Evolutionary conservation across 2,797 vertebrate genomes (phyloP).

Genomic region (Chelonia mydas): DNA sequence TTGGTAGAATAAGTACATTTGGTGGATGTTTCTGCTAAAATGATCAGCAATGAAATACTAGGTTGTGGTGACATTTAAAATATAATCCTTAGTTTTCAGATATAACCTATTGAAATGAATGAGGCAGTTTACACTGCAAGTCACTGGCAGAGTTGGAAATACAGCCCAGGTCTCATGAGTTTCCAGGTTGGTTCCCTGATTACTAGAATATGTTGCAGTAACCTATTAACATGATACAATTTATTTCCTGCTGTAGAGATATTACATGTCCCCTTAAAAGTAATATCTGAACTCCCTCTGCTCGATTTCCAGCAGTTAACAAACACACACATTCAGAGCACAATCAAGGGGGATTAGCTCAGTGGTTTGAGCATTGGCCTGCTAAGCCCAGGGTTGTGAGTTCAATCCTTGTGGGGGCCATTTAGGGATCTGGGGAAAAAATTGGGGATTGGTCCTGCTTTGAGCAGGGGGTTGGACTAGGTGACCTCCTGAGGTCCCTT

Average conservation of each 20-base stretch:
- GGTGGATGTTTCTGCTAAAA: background rate
- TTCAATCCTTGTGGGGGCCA: too few species aligned
- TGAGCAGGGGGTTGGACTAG: too few species aligned
- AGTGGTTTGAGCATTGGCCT: too few species aligned
- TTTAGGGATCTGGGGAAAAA: too few species aligned
- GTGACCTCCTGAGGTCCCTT: too few species aligned
- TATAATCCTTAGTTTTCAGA: background rate
- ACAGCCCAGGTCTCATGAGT: background rate
- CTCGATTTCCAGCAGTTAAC: background rate
- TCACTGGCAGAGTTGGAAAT: background rate
- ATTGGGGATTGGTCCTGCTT: too few species aligned
- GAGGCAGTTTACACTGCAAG: background rate
- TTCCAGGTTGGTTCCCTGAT: background rate
- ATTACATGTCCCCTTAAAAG: background rate
- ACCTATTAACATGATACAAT: background rate
- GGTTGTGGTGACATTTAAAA: background rate
- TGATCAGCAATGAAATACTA: background rate
- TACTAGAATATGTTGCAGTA: accelerated
- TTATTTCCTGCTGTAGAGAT: background rate
- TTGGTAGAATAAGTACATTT: background rate
- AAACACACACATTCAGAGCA: too few species aligned
- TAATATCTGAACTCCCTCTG: background rate
- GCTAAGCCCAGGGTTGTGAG: too few species aligned
- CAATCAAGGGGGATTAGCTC: too few species aligned
- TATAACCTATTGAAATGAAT: background rate